Evolutionary conservation across 2,888 invertebrate genomes (phyloP).

Genomic region (Sarcophaga rosellei): DNA sequence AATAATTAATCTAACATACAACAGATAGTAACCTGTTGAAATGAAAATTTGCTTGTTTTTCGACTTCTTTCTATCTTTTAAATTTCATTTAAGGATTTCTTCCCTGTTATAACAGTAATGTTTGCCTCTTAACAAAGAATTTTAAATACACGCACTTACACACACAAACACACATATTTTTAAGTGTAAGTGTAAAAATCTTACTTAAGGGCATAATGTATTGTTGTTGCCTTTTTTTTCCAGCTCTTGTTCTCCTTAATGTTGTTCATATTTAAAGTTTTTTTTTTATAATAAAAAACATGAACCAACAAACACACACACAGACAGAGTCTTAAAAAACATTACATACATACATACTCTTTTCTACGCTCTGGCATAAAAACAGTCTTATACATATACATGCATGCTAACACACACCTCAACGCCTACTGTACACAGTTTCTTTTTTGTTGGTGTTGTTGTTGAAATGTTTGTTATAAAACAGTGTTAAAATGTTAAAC

Average conservation of each 20-base stretch:
- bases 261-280: conserved; percentile 31
- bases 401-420: neutral
- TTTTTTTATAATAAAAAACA: neutral
- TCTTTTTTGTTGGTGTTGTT: neutral
- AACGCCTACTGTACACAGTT: too few relatives aligned
- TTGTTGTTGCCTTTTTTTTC: neutral
- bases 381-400: conserved; percentile 12
- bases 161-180: neutral
- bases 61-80: too few relatives aligned
- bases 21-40: too few relatives aligned
- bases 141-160: neutral
- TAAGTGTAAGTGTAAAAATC: conserved; percentile 53
- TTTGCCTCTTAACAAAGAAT: conserved; percentile 16
- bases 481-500: conserved; percentile 61
- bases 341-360: conserved; percentile 12
- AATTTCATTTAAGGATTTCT: too few relatives aligned
- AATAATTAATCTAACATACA: too few relatives aligned
- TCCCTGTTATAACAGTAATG: conserved; percentile 3
- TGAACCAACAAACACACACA: neutral
- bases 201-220: conserved; percentile 57
- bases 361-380: conserved; percentile 10
- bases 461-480: conserved; percentile 23
- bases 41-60: too few relatives aligned
- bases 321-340: neutral
- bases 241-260: conserved; percentile 41